These are phyloP conservation scores for Athrips mouffetella DNA, from an alignment of 2,888 invertebrate genomes.

Conservation along the genomic window DNA sequence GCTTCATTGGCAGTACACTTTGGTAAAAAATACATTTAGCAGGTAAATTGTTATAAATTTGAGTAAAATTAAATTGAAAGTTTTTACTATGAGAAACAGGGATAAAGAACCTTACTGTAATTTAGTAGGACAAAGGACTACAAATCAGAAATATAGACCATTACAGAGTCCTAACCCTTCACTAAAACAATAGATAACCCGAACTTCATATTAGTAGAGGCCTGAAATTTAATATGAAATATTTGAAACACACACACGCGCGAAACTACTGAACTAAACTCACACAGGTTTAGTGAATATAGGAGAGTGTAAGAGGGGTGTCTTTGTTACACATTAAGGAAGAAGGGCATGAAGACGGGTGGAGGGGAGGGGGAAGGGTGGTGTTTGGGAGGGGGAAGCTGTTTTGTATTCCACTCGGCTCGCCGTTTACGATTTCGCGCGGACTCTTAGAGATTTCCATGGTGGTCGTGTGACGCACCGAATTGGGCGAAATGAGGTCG, in stretches of 20 bases:
- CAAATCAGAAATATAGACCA: conserved; percentile 7
- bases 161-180: neutral
- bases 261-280: conserved; percentile 35
- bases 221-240: conserved; percentile 75
- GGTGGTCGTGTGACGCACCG: conserved; percentile 26
- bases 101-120: too few relatives aligned
- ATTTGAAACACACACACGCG: conserved; percentile 52
- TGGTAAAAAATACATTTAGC: too few relatives aligned
- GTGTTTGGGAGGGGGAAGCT: conserved; percentile 39
- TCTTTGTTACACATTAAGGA: conserved; percentile 78
- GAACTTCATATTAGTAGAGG: conserved; percentile 63
- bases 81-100: too few relatives aligned
- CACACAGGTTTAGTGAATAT: conserved; percentile 44
- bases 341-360: conserved; percentile 70
- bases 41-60: neutral
- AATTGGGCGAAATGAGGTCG: neutral
- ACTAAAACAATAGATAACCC: conserved; percentile 58
- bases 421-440: conserved; percentile 74
- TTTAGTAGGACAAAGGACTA: neutral
- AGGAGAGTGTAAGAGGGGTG: conserved; percentile 71
- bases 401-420: conserved; percentile 73
- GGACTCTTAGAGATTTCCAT: conserved; percentile 71
- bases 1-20: too few relatives aligned
- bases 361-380: conserved; percentile 28
- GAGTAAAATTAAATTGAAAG: neutral